Evolutionary conservation across 2,888 invertebrate species (phyloP).

Genomic region (Lottia scabra): DNA sequence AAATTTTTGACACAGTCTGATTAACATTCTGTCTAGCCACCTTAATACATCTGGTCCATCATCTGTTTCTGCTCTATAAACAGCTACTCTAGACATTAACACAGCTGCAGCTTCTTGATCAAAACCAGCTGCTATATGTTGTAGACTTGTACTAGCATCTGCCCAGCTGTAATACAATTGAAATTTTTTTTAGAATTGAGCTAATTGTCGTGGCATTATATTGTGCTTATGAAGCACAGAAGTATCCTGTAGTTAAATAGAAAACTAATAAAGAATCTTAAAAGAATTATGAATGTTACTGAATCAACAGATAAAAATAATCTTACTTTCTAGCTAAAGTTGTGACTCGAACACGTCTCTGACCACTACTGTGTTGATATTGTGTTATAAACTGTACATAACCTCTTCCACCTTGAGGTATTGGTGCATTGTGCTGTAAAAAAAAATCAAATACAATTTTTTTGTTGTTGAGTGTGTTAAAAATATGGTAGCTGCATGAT

Average conservation of each 20-base stretch:
- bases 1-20: slow-evolving; percentile 98
- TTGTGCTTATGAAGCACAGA: too few species aligned
- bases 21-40: slow-evolving; percentile 98
- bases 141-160: slow-evolving; percentile 87
- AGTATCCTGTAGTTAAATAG: too few species aligned
- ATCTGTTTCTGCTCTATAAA: slow-evolving; percentile 90
- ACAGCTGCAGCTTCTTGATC: slow-evolving; percentile 99
- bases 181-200: too few species aligned
- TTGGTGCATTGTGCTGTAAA: slow-evolving; percentile 89
- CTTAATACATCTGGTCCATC: slow-evolving; percentile 94
- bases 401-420: slow-evolving; percentile 95
- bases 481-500: too few species aligned
- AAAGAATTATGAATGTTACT: neutral
- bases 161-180: slow-evolving; percentile 84
- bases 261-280: neutral
- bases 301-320: neutral
- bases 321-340: slow-evolving; percentile 93
- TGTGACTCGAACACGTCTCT: slow-evolving; percentile 93
- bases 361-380: slow-evolving; percentile 97
- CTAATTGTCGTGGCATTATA: too few species aligned
- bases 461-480: too few species aligned
- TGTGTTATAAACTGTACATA: slow-evolving; percentile 98
- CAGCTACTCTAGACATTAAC: slow-evolving; percentile 95
- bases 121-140: slow-evolving; percentile 93
- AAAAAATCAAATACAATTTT: neutral